Conservation (phyloP, 2,113 vertebrate genomes). For the Monarcha castaneiventris region DNA sequence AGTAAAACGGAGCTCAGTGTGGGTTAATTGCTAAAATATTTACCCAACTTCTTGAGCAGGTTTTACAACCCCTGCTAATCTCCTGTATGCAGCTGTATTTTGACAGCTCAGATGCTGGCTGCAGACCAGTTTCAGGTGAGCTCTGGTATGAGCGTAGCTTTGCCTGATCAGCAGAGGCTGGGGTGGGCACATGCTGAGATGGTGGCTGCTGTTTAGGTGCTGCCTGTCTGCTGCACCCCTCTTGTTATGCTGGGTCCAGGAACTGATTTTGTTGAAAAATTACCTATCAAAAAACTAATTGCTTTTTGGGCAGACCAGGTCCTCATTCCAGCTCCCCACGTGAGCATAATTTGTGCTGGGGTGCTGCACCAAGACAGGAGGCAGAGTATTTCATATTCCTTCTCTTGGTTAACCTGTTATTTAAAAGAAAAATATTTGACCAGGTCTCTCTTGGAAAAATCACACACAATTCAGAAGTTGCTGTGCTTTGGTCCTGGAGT, state of each 20-base stretch:
- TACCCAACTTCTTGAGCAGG: slow-evolving; percentile 49
- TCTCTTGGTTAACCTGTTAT: not conserved
- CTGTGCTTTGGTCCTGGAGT: not conserved
- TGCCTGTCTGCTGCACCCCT: not conserved
- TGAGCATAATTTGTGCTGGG: not conserved
- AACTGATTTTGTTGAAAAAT: not conserved
- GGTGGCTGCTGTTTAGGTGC: not conserved
- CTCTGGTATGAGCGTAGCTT: not conserved
- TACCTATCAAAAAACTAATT: not conserved
- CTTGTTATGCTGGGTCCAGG: not conserved
- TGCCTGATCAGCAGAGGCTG: not conserved
- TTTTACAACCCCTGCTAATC: slow-evolving; percentile 56
- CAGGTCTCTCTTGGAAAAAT: not conserved
- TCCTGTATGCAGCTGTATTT: slow-evolving; percentile 48
- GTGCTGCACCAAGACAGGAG: not conserved
- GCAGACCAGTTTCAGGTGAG: slow-evolving; percentile 34
- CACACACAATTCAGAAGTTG: not conserved
- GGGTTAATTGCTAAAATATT: slow-evolving; percentile 60
- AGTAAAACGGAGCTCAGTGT: not conserved
- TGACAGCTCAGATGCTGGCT: slow-evolving; percentile 21
- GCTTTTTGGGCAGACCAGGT: not conserved
- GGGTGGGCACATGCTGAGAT: not conserved
- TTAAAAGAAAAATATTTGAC: not conserved
- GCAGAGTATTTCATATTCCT: not conserved
- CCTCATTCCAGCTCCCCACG: not conserved